phyloP scores from a whole-genome alignment of 2,113 vertebrate genomes.

The Podiceps cristatus region DNA sequence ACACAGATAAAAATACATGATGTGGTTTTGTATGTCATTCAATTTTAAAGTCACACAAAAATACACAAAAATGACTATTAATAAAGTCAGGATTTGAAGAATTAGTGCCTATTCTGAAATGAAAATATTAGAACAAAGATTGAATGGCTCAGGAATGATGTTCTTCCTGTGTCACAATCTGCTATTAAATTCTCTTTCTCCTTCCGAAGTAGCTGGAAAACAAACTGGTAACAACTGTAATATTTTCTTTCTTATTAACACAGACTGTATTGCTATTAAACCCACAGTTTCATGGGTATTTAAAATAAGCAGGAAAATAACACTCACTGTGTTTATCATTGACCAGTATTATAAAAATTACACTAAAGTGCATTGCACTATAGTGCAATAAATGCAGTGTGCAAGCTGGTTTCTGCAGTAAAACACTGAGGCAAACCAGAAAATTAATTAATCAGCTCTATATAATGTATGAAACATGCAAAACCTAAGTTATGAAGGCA shows the following conservation, averaged over 20 bases:
- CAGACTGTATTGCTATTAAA: background rate
- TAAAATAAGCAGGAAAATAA: background rate
- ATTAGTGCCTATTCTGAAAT: background rate
- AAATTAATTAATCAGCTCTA: background rate
- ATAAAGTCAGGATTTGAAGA: background rate
- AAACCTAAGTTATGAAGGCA: background rate
- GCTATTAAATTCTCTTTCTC: background rate
- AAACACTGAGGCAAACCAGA: background rate
- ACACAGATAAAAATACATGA: fast-evolving
- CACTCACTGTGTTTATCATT: background rate
- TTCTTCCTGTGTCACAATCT: background rate
- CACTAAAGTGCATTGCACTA: too few species aligned
- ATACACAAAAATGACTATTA: background rate
- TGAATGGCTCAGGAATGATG: background rate
- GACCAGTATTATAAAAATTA: background rate
- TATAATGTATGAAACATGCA: background rate
- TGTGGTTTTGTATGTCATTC: background rate
- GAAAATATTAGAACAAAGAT: background rate
- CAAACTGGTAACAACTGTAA: background rate
- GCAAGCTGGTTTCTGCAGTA: background rate
- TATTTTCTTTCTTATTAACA: background rate
- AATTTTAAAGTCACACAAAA: background rate
- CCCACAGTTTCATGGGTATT: background rate
- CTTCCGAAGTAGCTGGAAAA: background rate
- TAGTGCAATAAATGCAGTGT: background rate